phyloP scores from a whole-genome alignment of 2,888 invertebrate species.

The Leucophora obtusa region DNA sequence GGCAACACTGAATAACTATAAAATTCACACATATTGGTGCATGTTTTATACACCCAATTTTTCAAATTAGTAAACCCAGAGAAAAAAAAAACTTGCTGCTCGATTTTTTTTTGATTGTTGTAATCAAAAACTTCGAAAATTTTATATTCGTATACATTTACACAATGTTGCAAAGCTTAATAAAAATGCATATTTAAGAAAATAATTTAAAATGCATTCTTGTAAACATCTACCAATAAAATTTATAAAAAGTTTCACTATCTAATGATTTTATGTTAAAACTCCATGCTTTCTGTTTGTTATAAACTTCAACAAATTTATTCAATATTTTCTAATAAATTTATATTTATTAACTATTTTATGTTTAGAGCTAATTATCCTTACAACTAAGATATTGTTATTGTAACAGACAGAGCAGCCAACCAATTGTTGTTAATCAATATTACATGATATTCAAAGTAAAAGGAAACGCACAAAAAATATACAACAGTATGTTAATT shows the following conservation, averaged over 20 bases:
- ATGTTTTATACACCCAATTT: no score
- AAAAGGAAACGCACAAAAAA: neutral
- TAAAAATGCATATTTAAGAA: no score
- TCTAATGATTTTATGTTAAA: neutral
- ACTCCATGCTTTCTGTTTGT: neutral
- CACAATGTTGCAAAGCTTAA: no score
- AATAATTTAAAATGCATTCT: no score
- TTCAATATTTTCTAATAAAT: constrained; percentile 1
- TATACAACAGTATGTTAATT: neutral
- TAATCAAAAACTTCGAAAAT: no score
- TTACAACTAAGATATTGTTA: constrained; percentile 5
- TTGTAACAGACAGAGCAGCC: neutral
- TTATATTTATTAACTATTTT: neutral
- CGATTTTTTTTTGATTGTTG: no score
- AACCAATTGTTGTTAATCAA: constrained; percentile 2
- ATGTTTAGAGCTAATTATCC: neutral
- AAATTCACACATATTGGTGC: no score
- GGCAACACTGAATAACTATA: no score
- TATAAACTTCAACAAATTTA: neutral
- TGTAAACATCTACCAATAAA: neutral
- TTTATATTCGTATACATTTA: no score
- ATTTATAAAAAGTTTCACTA: neutral
- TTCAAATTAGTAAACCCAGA: no score
- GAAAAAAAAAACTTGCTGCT: no score
- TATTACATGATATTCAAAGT: neutral